Evolutionary conservation across 2,888 invertebrate species (phyloP).

Genomic region (Agrochola circellaris): DNA sequence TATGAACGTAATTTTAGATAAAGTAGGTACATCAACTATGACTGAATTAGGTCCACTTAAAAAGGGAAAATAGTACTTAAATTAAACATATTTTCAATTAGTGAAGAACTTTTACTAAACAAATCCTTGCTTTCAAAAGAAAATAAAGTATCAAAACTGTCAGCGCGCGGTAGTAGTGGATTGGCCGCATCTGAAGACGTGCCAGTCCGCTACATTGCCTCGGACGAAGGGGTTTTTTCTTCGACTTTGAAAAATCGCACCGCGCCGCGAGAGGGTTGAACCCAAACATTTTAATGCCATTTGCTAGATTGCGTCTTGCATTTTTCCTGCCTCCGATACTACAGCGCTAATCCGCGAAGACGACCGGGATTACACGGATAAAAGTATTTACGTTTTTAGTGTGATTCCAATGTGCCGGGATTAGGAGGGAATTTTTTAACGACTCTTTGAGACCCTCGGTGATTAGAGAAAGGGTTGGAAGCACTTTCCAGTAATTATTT

Average conservation of each 20-base stretch:
- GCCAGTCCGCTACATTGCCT: constrained; percentile 89
- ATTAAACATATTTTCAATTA: not conserved
- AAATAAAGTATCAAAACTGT: constrained; percentile 80
- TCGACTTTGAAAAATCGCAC: constrained; percentile 90
- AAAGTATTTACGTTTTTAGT: constrained; percentile 89
- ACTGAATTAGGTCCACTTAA: not conserved
- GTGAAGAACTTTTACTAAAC: not conserved
- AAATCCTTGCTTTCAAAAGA: not conserved
- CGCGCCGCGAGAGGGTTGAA: constrained; percentile 87
- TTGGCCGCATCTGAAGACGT: constrained; percentile 88
- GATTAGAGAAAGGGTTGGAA: constrained; percentile 87
- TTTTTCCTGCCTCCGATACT: constrained; percentile 85
- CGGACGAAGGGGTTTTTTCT: constrained; percentile 87
- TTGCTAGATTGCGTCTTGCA: constrained; percentile 91
- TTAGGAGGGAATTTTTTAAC: constrained; percentile 87
- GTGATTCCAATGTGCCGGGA: constrained; percentile 86
- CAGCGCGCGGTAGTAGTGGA: constrained; percentile 67
- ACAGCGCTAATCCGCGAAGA: constrained; percentile 90
- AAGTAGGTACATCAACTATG: not conserved
- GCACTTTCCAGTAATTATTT: constrained; percentile 88
- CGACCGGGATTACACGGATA: constrained; percentile 86
- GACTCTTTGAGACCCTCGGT: constrained; percentile 80
- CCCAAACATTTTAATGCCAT: constrained; percentile 91
- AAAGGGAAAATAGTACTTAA: not conserved
- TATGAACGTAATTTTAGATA: not conserved